These are phyloP conservation scores for Hemistola chrysoprasaria DNA, from an alignment of 2,888 invertebrate species.

Conservation along the genomic window DNA sequence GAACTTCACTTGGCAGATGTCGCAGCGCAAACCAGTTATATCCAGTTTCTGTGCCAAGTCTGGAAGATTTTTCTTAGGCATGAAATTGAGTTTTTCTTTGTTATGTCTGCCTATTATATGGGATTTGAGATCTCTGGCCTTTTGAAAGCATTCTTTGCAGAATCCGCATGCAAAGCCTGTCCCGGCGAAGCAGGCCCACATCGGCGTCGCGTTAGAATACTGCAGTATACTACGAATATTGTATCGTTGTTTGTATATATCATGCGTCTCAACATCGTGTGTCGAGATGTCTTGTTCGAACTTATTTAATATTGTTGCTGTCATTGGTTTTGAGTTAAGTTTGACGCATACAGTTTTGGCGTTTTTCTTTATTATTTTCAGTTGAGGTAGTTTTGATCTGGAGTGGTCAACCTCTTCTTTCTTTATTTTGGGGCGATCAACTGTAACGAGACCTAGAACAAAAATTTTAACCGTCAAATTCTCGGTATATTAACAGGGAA, in stretches of 20 bases:
- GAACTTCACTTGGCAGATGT: constrained; percentile 38
- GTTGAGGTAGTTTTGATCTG: constrained; percentile 7
- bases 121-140: constrained; percentile 44
- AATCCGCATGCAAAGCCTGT: constrained; percentile 55
- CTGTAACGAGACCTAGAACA: constrained; percentile 19
- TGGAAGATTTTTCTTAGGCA: constrained; percentile 19
- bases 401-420: constrained; percentile 10
- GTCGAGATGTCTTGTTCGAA: constrained; percentile 36
- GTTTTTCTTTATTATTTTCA: too few relatives aligned
- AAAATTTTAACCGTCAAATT: too few relatives aligned
- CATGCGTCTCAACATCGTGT: constrained; percentile 24
- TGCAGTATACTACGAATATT: constrained; percentile 52
- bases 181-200: constrained; percentile 47
- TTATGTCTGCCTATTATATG: constrained; percentile 37
- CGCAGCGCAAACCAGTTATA: constrained; percentile 53
- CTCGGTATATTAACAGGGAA: too few relatives aligned
- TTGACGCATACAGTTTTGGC: too few relatives aligned
- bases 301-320: neutral
- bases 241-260: constrained; percentile 29
- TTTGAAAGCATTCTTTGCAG: constrained; percentile 40
- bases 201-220: constrained; percentile 63
- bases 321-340: neutral
- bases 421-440: constrained; percentile 15
- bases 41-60: constrained; percentile 52
- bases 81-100: constrained; percentile 1